Percentiles rank a stretch among this genome's conserved stretches.
Evolutionary conservation across 2,888 invertebrate genomes (phyloP).

Genomic region (Unio delphinus): DNA sequence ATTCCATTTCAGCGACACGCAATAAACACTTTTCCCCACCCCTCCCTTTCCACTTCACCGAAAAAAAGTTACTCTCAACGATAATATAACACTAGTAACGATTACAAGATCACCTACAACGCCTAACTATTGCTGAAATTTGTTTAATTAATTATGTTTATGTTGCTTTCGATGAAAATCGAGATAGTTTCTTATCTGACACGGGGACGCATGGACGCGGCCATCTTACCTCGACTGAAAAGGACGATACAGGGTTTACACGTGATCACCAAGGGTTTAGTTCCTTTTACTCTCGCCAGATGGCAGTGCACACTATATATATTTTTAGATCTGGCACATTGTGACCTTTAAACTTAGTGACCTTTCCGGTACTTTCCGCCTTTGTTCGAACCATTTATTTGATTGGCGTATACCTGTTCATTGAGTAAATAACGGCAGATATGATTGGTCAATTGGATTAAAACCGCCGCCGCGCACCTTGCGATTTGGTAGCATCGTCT

Average conservation of each 20-base stretch:
- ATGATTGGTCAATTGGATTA: conserved; percentile 22
- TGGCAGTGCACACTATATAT: conserved; percentile 16
- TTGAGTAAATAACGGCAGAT: conserved; percentile 13
- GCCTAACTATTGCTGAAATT: too few relatives aligned
- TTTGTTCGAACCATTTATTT: conserved; percentile 20
- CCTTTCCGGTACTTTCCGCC: conserved; percentile 5
- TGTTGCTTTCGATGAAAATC: too few relatives aligned
- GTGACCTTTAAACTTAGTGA: conserved; percentile 32
- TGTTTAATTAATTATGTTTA: too few relatives aligned
- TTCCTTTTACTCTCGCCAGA: conserved; percentile 13
- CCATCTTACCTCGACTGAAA: conserved; percentile 41
- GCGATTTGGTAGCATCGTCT: conserved; percentile 21
- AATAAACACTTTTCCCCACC: too few relatives aligned
- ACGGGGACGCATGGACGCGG: conserved; percentile 29
- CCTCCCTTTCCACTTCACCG: too few relatives aligned
- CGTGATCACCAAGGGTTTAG: conserved; percentile 11
- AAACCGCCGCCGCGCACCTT: conserved; percentile 23
- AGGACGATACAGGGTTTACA: conserved; percentile 29
- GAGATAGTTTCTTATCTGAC: too few relatives aligned
- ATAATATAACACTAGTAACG: too few relatives aligned
- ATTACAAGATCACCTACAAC: too few relatives aligned
- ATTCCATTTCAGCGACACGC: too few relatives aligned
- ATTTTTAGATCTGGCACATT: conserved; percentile 21
- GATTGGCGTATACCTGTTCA: conserved; percentile 22
- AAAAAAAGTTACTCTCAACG: too few relatives aligned